phyloP scores from a whole-genome alignment of 2,113 vertebrate genomes.

The Marmota flaviventris region DNA sequence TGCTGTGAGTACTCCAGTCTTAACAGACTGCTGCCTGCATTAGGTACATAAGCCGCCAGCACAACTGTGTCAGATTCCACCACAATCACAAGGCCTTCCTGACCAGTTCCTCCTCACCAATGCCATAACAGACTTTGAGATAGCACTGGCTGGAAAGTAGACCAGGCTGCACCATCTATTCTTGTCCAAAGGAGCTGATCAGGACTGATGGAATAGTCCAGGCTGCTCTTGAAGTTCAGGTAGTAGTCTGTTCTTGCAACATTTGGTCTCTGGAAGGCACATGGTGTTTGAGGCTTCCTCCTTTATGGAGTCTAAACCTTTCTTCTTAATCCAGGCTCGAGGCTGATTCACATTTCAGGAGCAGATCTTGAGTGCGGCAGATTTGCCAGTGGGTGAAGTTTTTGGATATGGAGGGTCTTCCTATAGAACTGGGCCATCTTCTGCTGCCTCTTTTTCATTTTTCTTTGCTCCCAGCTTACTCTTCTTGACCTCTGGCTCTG shows the following conservation, averaged over 20 bases:
- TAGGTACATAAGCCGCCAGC: constrained; percentile 93
- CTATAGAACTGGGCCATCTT: constrained; percentile 89
- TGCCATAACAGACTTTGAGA: constrained; percentile 92
- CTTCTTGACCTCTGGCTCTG: constrained; percentile 90
- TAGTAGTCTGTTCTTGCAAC: constrained; percentile 91
- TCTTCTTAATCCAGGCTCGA: constrained; percentile 96
- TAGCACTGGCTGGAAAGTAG: constrained; percentile 93
- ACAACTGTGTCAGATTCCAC: constrained; percentile 92
- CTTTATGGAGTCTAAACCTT: constrained; percentile 92
- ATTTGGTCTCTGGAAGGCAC: constrained; percentile 96
- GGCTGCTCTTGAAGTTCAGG: constrained; percentile 91
- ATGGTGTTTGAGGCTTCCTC: constrained; percentile 93
- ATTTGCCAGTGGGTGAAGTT: constrained; percentile 89
- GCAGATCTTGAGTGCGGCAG: constrained; percentile 92
- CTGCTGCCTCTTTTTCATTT: constrained; percentile 85
- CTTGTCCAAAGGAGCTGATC: constrained; percentile 91
- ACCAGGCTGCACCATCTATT: constrained; percentile 92
- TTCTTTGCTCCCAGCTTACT: constrained; percentile 81
- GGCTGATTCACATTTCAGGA: constrained; percentile 96
- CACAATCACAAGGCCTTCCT: constrained; percentile 94
- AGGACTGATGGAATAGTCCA: constrained; percentile 93
- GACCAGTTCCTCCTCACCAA: constrained; percentile 95
- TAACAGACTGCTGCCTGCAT: constrained; percentile 91
- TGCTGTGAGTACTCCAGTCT: constrained; percentile 93
- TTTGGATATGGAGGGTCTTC: constrained; percentile 93